Evolutionary conservation across 92 coral and sea anemone genomes (phyloP).

Genomic region (Umimayanthus kanabou): DNA sequence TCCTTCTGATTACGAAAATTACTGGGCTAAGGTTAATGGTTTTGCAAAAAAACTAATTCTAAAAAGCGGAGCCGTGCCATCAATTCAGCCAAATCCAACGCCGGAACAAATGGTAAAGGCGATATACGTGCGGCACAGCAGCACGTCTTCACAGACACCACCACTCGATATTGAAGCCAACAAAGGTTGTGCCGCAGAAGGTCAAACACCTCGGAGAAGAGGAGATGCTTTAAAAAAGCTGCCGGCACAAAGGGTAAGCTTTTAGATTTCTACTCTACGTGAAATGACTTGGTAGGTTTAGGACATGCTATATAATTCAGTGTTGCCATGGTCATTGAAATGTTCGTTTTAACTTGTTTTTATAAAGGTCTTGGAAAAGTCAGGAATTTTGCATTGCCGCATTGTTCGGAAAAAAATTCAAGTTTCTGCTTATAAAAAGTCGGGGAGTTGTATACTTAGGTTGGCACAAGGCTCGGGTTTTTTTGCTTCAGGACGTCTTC

Average conservation of each 20-base stretch:
- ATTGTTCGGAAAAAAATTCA: too few species aligned
- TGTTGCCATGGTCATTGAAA: too few species aligned
- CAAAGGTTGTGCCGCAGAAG: background rate
- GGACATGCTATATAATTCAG: too few species aligned
- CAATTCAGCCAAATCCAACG: conserved; percentile 45
- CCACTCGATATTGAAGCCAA: background rate
- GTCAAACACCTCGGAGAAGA: conserved; percentile 11
- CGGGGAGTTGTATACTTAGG: background rate
- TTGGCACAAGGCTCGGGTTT: background rate
- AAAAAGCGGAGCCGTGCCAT: conserved; percentile 45
- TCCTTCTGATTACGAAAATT: conserved; percentile 21
- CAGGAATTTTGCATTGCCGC: too few species aligned
- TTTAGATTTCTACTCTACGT: background rate
- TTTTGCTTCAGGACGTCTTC: background rate
- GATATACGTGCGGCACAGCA: background rate
- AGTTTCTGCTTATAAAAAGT: too few species aligned
- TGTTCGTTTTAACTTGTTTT: too few species aligned
- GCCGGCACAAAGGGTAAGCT: conserved; percentile 40
- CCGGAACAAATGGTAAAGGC: conserved; percentile 48
- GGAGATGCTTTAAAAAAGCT: conserved; percentile 21
- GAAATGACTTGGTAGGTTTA: too few species aligned
- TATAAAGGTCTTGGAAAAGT: too few species aligned
- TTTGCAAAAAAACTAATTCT: conserved; percentile 43
- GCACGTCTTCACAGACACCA: background rate
- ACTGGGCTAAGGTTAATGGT: conserved; percentile 44